Evolutionary conservation across 2,113 vertebrate species (phyloP).

Genomic region (Canis aureus): DNA sequence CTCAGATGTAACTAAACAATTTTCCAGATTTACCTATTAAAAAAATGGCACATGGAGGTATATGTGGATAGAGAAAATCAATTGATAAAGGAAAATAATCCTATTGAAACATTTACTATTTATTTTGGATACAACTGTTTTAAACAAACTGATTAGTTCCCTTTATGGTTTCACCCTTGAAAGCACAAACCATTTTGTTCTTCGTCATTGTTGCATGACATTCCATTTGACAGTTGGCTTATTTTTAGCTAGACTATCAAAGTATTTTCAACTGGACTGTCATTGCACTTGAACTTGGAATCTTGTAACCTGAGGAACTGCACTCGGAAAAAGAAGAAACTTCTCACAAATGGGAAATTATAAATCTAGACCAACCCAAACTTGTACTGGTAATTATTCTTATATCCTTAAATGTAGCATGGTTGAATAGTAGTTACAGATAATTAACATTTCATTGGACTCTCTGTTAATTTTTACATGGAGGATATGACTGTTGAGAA

Average conservation of each 20-base stretch:
- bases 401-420: constrained; percentile 69
- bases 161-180: constrained; percentile 65
- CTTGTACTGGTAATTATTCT: constrained; percentile 94
- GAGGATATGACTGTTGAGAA: constrained; percentile 63
- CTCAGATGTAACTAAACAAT: neutral
- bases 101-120: constrained; percentile 43
- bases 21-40: neutral
- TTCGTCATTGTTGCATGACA: constrained; percentile 90
- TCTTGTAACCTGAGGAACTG: constrained; percentile 86
- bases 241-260: constrained; percentile 95
- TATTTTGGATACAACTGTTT: constrained; percentile 10
- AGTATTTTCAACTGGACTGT: constrained; percentile 88
- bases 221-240: constrained; percentile 90
- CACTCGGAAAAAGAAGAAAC: constrained; percentile 83
- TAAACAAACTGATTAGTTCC: constrained; percentile 58
- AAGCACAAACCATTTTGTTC: constrained; percentile 83
- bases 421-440: neutral
- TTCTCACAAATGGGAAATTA: constrained; percentile 95
- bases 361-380: constrained; percentile 97
- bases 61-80: neutral
- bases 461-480: constrained; percentile 47
- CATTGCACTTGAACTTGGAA: constrained; percentile 87
- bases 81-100: constrained; percentile 6
- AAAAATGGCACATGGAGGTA: neutral
- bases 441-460: constrained; percentile 38